Evolutionary conservation across 2,797 vertebrate species (phyloP), one percentile per base, ranked within the genome.

Genomic region (Adrianichthys oophorus): DNA sequence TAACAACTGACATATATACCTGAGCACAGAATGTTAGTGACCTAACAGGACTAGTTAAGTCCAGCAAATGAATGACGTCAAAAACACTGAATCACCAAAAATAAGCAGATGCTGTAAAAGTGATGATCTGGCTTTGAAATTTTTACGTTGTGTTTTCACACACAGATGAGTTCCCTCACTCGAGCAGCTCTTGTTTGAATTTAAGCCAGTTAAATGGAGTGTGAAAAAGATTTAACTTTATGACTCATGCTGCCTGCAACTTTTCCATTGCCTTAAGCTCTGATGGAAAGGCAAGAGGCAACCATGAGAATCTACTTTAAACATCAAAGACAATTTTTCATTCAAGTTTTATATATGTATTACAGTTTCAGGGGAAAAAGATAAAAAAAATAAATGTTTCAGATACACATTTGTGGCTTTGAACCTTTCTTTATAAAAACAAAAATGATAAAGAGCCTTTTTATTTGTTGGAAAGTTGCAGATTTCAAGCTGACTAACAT

Each of bases 161-260:
- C 14, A 2, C 48, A 70, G 57, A 65, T 62, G 62, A 48, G 13
- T 70, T n/a, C n/a, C 49, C 14, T 48, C 15, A 4, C 56, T 45
- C 26, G 53, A 16, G 57, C 58, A 76, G 55, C 37, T 51, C 47
- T 65, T 59, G 52, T 72, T 63, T 66, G 43, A 73, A 74, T 59
- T 54, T 46, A 42, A 69, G 41, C 37, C 57, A 67, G 78, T 79
- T 75, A 68, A 79, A 80, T 80, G 58, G 47, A 58, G 73, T 78
- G 62, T 70, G 51, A 26, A 64, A 69, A 69, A 55, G 40, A 59
- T 58, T 49, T 45, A 48, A 53, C 46, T 48, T 56, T 59, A 63
- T 76, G 74, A 85, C 73, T 80, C 58, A 69, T 18, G 17, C 55
- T 42, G 54, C 60, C 55, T 62, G 41, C n/a, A 63, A 65, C 59